Base-by-base conservation (phyloP, 2,113 vertebrate genomes). In the Chamaea fasciata region DNA sequence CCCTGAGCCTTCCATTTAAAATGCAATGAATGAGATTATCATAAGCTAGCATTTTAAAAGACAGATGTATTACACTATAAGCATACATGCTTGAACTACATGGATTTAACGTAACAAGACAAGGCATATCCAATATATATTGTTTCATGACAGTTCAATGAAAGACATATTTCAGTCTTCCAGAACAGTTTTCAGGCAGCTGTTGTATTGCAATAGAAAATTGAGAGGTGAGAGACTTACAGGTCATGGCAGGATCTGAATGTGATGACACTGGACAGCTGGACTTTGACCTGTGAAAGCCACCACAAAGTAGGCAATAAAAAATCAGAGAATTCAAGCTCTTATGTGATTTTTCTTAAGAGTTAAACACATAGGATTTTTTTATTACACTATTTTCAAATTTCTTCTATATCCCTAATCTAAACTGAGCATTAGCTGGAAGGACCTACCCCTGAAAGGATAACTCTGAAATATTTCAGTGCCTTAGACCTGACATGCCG, bases 261-360 rank as follows among this genome's bases (percentile, higher is more conserved):
- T 80, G 88, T 69, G 62, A 31, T 76, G 91, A 96, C 95, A 95
- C 47, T 33, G 89, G 91, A 82, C 56, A 82, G 28, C 20, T 35
- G 47, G 49, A 97, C 91, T 97, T 95, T 21, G 69, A 83, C 92
- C 88, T 83, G 70, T 89, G 76, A 96, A 97, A 96, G 73, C 83
- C 97, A 97, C 92, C 56, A 70, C 73, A 89, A 76, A 94, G 77
- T 46, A 88, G 90, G 76, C 83, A 78, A 83, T 7, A 87, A 63
- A 89, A 89, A 93, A 68, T 14, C 64, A 89, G 76, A 95, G 65
- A 85, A 92, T 63, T 65, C 80, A 87, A 63, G 92, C 53, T 44
- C 87, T 18, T 23, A 57, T 9, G n/a, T 64, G 30, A 14, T 4
- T 11, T 83, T 68, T 56, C 50, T 37, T 70, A 37, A 82, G 21